Evolutionary conservation across 2,113 vertebrate species (phyloP).

Genomic region (Notechis scutatus): DNA sequence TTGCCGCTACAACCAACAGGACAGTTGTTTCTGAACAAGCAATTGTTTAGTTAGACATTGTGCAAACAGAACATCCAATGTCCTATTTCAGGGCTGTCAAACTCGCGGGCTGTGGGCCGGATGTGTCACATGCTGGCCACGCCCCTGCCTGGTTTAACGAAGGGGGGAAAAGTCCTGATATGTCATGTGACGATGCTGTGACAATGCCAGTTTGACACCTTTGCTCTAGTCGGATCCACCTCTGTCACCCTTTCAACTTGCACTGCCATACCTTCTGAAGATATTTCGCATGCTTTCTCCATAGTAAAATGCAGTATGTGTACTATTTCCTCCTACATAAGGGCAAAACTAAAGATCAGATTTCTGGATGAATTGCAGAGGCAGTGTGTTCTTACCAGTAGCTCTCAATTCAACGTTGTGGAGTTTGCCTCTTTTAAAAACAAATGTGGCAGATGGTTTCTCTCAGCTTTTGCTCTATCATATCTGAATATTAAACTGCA

Average conservation of each 20-base stretch:
- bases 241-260: neutral
- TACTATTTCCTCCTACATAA: neutral
- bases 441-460: conserved; percentile 4
- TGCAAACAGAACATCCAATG: neutral
- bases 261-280: neutral
- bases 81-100: too few species aligned
- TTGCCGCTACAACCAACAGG: neutral
- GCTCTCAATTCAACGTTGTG: conserved; percentile 42
- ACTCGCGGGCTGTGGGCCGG: too few species aligned
- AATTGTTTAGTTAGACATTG: neutral
- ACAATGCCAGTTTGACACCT: too few species aligned
- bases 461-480: conserved; percentile 3
- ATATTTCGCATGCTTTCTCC: conserved; percentile 25
- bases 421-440: neutral
- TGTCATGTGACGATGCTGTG: too few species aligned
- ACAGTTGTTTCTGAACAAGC: neutral
- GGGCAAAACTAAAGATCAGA: neutral
- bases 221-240: neutral
- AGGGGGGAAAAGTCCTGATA: too few species aligned
- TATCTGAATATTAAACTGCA: conserved; percentile 28
- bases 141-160: too few species aligned
- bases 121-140: too few species aligned
- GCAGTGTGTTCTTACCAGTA: conserved; percentile 19
- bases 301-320: neutral
- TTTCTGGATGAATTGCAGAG: conserved; percentile 21